Conservation (phyloP, 2,888 invertebrate genomes). For the Tineola bisselliella region DNA sequence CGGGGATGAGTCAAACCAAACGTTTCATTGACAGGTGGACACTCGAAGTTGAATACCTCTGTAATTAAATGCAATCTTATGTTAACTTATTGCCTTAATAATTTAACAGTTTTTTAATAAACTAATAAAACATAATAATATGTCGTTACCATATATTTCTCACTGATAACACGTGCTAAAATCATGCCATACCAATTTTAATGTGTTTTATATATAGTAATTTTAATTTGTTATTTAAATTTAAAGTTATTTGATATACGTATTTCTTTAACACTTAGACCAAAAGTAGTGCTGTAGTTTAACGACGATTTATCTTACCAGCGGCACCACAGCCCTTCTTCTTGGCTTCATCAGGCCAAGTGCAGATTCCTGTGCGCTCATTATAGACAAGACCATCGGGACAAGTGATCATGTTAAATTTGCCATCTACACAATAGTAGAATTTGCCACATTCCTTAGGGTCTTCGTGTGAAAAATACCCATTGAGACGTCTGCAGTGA, state of each 20-base stretch:
- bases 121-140: no score
- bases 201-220: no score
- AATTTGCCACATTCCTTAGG: slow-evolving; percentile 83
- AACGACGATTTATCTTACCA: slow-evolving; percentile 67
- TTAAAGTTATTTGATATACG: no score
- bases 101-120: no score
- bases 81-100: no score
- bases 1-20: slow-evolving; percentile 83
- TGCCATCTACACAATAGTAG: slow-evolving; percentile 89
- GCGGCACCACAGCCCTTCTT: slow-evolving; percentile 85
- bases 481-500: slow-evolving; percentile 85
- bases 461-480: slow-evolving; percentile 88
- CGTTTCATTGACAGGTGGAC: slow-evolving; percentile 80
- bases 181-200: no score
- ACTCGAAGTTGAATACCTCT: slow-evolving; percentile 86
- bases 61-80: no score
- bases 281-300: no score
- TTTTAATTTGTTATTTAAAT: no score
- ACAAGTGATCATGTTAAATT: slow-evolving; percentile 90
- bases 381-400: slow-evolving; percentile 89
- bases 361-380: slow-evolving; percentile 88
- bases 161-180: no score
- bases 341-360: slow-evolving; percentile 92
- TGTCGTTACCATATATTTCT: no score
- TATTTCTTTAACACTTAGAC: no score